Evolutionary conservation across 2,113 vertebrate genomes (phyloP).

Genomic region (Arvicanthis niloticus): DNA sequence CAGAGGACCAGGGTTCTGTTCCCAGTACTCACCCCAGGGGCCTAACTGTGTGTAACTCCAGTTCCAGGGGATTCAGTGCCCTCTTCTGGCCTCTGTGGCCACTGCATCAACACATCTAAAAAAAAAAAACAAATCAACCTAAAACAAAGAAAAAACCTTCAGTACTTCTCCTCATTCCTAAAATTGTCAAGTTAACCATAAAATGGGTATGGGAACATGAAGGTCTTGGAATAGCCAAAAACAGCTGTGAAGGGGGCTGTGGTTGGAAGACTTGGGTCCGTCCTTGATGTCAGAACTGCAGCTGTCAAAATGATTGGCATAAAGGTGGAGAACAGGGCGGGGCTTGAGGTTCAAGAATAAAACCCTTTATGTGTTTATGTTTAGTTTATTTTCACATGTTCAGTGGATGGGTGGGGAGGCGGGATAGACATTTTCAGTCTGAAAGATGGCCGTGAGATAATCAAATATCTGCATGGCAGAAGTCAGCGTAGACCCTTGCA

Average conservation of each 20-base stretch:
- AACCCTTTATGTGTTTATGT: neutral
- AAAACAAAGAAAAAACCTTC: neutral
- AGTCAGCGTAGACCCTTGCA: neutral
- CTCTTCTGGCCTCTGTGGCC: neutral
- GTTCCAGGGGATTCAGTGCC: neutral
- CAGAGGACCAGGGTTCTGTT: neutral
- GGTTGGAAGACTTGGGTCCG: neutral
- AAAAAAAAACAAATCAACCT: neutral
- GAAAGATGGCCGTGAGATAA: neutral
- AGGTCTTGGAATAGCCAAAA: neutral
- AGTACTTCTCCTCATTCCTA: neutral
- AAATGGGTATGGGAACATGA: neutral
- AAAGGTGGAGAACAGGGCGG: neutral
- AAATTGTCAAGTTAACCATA: constrained; percentile 23
- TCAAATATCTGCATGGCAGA: neutral
- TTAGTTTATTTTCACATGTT: constrained; percentile 8
- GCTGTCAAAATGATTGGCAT: neutral
- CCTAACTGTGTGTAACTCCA: no score
- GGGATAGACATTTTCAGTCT: neutral
- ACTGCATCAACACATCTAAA: neutral
- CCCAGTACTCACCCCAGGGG: neutral
- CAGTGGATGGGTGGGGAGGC: no score
- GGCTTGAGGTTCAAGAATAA: neutral
- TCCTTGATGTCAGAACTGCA: neutral
- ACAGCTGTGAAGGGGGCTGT: neutral